Conservation (phyloP, 2,113 vertebrate genomes). For the Beaufortia kweichowensis region DNA sequence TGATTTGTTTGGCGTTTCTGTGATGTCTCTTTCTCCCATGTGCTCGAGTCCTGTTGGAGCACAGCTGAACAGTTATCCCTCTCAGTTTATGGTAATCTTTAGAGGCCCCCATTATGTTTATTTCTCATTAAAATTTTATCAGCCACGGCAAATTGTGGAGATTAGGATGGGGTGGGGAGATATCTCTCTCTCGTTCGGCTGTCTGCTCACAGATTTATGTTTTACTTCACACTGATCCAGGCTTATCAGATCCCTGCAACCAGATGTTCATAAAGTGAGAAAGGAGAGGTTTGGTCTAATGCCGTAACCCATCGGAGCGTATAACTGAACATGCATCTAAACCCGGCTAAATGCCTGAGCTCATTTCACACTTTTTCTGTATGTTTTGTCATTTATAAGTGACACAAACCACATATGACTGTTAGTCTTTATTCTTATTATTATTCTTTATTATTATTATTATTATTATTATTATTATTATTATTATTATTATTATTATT, state of each 20-base stretch:
- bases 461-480: no score
- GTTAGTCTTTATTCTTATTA: no score
- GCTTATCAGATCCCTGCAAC: slow-evolving; percentile 68
- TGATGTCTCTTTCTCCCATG: slow-evolving; percentile 17
- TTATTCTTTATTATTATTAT: no score
- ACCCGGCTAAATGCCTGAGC: not conserved
- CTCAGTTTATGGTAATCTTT: slow-evolving; percentile 65
- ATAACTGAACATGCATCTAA: slow-evolving; percentile 41
- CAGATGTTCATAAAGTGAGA: slow-evolving; percentile 59
- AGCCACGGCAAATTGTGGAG: slow-evolving; percentile 72
- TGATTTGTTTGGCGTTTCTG: slow-evolving; percentile 29
- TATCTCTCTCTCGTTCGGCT: slow-evolving; percentile 61
- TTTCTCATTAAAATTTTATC: slow-evolving; percentile 76
- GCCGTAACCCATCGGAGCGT: slow-evolving; percentile 45
- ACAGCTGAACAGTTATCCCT: slow-evolving; percentile 55
- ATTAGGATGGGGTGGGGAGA: slow-evolving; percentile 64
- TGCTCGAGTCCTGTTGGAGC: not conserved
- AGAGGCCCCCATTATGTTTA: slow-evolving; percentile 67
- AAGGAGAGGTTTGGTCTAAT: slow-evolving; percentile 64
- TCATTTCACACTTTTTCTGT: not conserved
- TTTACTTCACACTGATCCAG: slow-evolving; percentile 68
- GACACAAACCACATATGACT: no score
- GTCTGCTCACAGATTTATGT: slow-evolving; percentile 67
- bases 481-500: no score
- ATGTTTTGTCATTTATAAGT: not conserved